Percentiles rank a stretch among this genome's conserved stretches.
Conservation (phyloP, 2,888 invertebrate species). For the Apamea sordens region DNA sequence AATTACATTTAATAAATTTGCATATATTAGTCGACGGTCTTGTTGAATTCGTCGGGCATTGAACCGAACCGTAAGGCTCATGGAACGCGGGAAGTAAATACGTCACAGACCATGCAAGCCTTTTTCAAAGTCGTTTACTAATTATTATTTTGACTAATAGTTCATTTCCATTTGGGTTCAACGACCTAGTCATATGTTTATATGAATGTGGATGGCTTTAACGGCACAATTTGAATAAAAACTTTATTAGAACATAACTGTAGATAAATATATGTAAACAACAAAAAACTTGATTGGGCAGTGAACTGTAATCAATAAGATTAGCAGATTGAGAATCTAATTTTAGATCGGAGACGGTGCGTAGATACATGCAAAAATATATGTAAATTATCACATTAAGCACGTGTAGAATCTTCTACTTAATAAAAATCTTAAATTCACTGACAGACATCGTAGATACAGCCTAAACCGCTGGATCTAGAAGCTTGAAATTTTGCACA, state of each 20-base stretch:
- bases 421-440: too few species aligned
- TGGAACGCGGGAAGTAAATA: background rate
- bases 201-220: conserved; percentile 12
- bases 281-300: conserved; percentile 25
- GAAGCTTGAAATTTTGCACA: background rate
- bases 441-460: background rate
- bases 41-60: conserved; percentile 11
- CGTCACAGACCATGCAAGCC: background rate
- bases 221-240: background rate
- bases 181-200: background rate
- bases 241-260: conserved; percentile 17
- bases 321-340: background rate
- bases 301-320: background rate
- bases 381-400: background rate
- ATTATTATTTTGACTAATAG: background rate
- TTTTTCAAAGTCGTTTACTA: background rate
- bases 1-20: background rate
- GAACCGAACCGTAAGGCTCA: conserved; percentile 14
- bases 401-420: background rate
- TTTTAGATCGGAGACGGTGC: background rate
- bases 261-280: conserved; percentile 19
- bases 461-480: background rate
- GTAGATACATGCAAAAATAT: background rate
- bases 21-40: background rate
- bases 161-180: conserved; percentile 10